Conservation (phyloP, 2,888 invertebrate species). For the Nemotelus pantherinus region DNA sequence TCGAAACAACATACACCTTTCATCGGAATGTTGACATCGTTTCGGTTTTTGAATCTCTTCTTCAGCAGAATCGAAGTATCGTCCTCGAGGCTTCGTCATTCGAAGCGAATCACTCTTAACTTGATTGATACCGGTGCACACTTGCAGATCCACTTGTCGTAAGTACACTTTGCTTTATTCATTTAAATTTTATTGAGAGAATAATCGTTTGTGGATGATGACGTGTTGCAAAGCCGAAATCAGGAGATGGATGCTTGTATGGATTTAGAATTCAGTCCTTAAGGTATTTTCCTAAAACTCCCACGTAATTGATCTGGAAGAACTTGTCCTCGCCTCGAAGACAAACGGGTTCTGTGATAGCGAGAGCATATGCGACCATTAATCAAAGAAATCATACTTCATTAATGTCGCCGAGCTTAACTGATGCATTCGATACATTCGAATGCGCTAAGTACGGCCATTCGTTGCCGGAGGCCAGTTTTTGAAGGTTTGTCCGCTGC, state of each 20-base stretch:
- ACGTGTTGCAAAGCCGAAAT: not conserved
- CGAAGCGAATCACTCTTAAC: slow-evolving; percentile 7
- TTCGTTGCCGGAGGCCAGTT: slow-evolving; percentile 17
- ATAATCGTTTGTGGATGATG: slow-evolving; percentile 15
- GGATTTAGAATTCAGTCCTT: slow-evolving; percentile 6
- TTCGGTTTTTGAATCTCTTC: slow-evolving; percentile 11
- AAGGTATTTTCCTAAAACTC: not conserved
- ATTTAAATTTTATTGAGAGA: slow-evolving; percentile 34
- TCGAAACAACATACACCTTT: too few species aligned
- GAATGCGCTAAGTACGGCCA: not conserved
- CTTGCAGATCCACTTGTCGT: slow-evolving; percentile 28
- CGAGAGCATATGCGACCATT: slow-evolving; percentile 9
- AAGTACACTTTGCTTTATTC: slow-evolving; percentile 31
- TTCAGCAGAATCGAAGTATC: not conserved
- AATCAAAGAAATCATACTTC: slow-evolving; percentile 30
- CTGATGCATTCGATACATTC: slow-evolving; percentile 31
- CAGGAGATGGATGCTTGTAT: not conserved
- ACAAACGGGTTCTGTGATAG: not conserved
- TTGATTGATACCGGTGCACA: slow-evolving; percentile 1
- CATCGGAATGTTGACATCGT: slow-evolving; percentile 8
- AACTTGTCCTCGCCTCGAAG: too few species aligned
- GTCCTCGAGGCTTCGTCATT: not conserved
- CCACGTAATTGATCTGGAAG: not conserved
- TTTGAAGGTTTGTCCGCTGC: not conserved
- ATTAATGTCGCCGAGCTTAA: slow-evolving; percentile 10